Percentiles rank a stretch among this genome's conserved stretches.
phyloP scores from a whole-genome alignment of 92 coral and sea anemone species.

The Bergia puertoricense region DNA sequence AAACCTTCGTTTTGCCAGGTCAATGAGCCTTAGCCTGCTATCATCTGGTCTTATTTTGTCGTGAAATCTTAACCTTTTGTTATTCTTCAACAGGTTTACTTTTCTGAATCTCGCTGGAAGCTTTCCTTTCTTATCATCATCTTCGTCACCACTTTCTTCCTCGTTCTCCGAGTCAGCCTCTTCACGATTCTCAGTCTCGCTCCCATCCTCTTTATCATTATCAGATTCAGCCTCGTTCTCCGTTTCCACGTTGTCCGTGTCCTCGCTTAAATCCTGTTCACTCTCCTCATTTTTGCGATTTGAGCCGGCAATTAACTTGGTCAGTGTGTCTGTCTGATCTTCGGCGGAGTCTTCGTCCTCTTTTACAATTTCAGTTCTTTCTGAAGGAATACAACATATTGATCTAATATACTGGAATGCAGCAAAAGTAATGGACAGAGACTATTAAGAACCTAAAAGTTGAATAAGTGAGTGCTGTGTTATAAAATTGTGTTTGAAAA shows the following conservation, averaged over 20 bases:
- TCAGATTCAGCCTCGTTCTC: constrained; percentile 44
- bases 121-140: constrained; percentile 46
- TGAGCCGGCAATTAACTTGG: neutral
- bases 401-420: no score
- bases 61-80: constrained; percentile 9
- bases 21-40: neutral
- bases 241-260: neutral
- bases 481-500: no score
- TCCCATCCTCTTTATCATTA: constrained; percentile 47
- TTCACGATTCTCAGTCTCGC: constrained; percentile 43
- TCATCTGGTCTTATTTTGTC: neutral
- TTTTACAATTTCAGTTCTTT: neutral
- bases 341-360: neutral
- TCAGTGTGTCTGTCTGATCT: constrained; percentile 2
- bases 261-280: neutral
- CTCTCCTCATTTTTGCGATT: constrained; percentile 1
- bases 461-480: no score
- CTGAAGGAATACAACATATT: neutral
- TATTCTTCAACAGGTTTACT: constrained; percentile 1
- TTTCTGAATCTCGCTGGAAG: constrained; percentile 27
- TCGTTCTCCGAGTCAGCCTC: constrained; percentile 51
- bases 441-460: no score
- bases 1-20: neutral
- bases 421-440: no score
- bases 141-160: constrained; percentile 38